These are phyloP conservation scores for Hipposideros armiger DNA, from an alignment of 2,113 vertebrate genomes.

Conservation along the genomic window DNA sequence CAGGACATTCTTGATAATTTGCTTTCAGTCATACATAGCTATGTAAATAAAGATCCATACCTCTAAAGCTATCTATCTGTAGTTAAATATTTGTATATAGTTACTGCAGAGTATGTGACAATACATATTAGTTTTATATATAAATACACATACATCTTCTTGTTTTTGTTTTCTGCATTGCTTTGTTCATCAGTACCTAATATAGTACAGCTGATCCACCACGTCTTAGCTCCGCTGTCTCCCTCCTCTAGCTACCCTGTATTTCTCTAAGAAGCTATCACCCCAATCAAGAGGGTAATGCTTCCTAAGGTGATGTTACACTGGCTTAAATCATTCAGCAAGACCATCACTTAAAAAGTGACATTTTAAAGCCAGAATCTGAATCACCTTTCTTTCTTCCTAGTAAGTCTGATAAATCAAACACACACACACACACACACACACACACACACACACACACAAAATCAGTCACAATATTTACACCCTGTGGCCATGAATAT, in stretches of 20 bases:
- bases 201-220: not conserved
- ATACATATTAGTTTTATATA: not conserved
- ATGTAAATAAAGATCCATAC: not conserved
- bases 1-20: not conserved
- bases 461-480: constrained; percentile 2
- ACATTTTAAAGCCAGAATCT: constrained; percentile 45
- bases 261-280: not conserved
- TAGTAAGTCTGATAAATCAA: not conserved
- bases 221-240: not conserved
- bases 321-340: not conserved
- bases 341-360: constrained; percentile 39
- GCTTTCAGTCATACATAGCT: constrained; percentile 15
- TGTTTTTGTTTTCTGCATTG: not conserved
- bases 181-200: not conserved
- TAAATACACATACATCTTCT: not conserved
- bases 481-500: not conserved
- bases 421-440: not conserved
- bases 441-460: not conserved
- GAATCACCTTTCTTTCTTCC: not conserved
- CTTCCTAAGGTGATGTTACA: not conserved
- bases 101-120: not conserved
- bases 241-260: not conserved
- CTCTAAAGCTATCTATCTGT: constrained; percentile 29
- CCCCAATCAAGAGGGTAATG: not conserved
- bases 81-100: not conserved